Conservation (phyloP, 2,113 vertebrate species). For the Hemicordylus capensis region DNA sequence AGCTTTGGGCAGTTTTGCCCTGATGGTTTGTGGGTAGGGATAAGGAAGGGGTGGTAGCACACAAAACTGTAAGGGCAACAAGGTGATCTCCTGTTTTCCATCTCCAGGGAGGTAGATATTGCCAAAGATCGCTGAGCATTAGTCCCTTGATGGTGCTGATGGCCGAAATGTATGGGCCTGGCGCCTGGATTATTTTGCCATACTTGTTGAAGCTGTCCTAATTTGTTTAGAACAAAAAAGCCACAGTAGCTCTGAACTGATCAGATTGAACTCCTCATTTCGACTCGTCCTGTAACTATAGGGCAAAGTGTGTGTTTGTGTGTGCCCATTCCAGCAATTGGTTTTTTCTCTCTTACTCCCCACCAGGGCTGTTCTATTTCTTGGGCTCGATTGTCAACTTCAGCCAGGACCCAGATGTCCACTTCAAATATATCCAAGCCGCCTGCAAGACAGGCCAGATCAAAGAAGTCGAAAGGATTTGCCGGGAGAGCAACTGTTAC, state of each 20-base stretch:
- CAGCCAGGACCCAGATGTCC: slow-evolving; percentile 93
- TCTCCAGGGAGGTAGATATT: too few species aligned
- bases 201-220: background rate
- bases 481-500: slow-evolving; percentile 92
- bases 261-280: too few species aligned
- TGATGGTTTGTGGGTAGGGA: too few species aligned
- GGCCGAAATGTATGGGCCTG: too few species aligned
- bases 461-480: slow-evolving; percentile 94
- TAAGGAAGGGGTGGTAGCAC: too few species aligned
- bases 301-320: background rate
- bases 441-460: slow-evolving; percentile 95
- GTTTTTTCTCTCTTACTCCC: slow-evolving; percentile 40
- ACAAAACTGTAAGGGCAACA: too few species aligned
- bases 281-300: background rate
- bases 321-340: background rate
- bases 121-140: too few species aligned
- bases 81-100: too few species aligned
- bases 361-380: slow-evolving; percentile 96
- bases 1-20: too few species aligned
- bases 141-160: too few species aligned
- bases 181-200: background rate
- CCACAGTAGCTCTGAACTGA: too few species aligned
- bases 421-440: slow-evolving; percentile 94
- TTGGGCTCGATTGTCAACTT: slow-evolving; percentile 95
- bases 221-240: too few species aligned